Base-by-base conservation (phyloP, 2,888 invertebrate species). In the Platycheirus albimanus region DNA sequence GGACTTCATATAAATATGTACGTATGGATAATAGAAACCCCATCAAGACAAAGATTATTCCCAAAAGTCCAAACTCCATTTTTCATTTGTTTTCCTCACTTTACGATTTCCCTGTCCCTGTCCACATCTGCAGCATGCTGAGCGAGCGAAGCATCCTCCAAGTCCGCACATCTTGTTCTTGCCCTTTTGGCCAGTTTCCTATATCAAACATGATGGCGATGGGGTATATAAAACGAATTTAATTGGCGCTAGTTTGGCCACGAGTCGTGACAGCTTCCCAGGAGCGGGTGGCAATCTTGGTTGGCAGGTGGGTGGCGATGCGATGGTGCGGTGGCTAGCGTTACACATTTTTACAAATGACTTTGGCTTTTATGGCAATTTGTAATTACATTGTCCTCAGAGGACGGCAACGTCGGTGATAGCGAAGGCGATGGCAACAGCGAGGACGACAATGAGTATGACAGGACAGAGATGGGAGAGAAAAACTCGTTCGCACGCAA, bases 321-420 rank as follows among this genome's bases (percentile, higher is more conserved):
- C 20, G 43, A 61, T n/a, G 13, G 24, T n/a, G 20, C 24, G 63
- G 72, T 67, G 74, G 66, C 61, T 58, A 51, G 72, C 72, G 83
- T 83, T 72, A 78, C 74, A 83, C 78, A 74, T 83, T 83, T 78
- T 74, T 78, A 83, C 83, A 83, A 83, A 83, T 83, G 83, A 83
- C 83, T 78, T 71, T 83, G 83, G 83, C 83, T 83, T 83, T 83
- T 83, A 83, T 83, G 67, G 83, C 83, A 78, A 78, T 83, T 83
- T 83, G 83, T 83, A 83, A 83, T 83, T 78, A 83, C 83, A 83
- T 83, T 83, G 83, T 83, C 83, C 83, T 78, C 51, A 20, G 83
- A 69, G 83, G 63, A 72, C 63, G 51, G 47, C 36, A 28, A 66
- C n/a, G 28, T 36, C 19, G 11, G 61, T 10, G 19, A 28, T 33